Base-by-base conservation (phyloP, 2,797 vertebrate genomes). In the Phoxinus dragarum region DNA sequence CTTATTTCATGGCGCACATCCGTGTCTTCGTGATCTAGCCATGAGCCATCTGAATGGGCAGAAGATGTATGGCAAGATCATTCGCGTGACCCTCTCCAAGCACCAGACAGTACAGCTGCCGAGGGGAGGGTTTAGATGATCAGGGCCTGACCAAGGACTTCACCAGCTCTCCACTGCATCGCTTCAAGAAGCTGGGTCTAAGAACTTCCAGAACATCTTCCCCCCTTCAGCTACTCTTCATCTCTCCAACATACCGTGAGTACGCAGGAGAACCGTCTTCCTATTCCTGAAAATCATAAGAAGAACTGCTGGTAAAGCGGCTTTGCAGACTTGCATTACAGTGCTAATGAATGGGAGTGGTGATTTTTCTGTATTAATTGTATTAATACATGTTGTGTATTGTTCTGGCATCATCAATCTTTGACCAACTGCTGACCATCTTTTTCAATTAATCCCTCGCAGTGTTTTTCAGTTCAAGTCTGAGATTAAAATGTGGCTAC, bases 11-110 rank as follows among this genome's bases (percentile, higher is more conserved):
- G 14, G 1, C 31, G 6, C 14, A 66, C 64, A 16, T 66, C 64
- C 27, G 12, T 49, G 17, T 68, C 44, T 80, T 81, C n/a, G 7
- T 56, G n/a, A 72, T 69, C 75, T 88, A 99, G 98, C 98, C 3
- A 99, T 99, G 98, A 99, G 98, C 91, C 98, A 99, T 92, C 95
- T 99, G 91, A 99, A 99, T 69, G 98, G 98, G 76, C 98, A 99
- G 90, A 99, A 99, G 94, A 98, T 99, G 95, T 98, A 97, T 86
- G 98, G 98, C 31, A 99, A 99, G 94, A 98, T 99, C 90, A 98
- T 99, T 93, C 96, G 98, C 72, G 98, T 99, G 92, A 99, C 98
- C 0, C 94, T 99, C 88, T 99, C 98, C 36, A 99, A 99, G 80
- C 98, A 99, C 92, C 98, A 99, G 80, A 99, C 98, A 11, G 98